Conservation (phyloP, 2,888 invertebrate genomes). For the Ernsta delagoae region DNA sequence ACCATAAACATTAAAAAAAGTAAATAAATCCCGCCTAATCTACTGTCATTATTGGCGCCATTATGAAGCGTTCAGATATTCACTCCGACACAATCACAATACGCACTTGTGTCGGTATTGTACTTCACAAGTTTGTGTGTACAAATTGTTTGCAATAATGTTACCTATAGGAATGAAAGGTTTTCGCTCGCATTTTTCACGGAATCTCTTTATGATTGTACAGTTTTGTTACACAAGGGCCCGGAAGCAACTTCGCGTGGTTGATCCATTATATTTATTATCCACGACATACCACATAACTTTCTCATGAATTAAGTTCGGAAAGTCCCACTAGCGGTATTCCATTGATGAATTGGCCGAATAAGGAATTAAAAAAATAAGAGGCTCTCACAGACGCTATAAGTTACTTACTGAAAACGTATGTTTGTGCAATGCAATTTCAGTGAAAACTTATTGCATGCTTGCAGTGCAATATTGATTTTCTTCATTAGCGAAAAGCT, state of each 20-base stretch:
- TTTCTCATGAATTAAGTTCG: slow-evolving; percentile 9
- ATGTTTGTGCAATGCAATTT: too few relatives aligned
- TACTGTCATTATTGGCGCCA: slow-evolving; percentile 14
- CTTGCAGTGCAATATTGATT: too few relatives aligned
- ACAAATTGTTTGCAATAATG: background rate
- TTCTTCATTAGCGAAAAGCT: too few relatives aligned
- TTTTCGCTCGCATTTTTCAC: slow-evolving; percentile 14
- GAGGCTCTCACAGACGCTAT: too few relatives aligned
- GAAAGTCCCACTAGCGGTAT: background rate
- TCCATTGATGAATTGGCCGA: background rate
- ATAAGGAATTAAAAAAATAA: too few relatives aligned
- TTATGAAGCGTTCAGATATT: background rate
- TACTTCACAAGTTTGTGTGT: slow-evolving; percentile 2
- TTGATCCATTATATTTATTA: slow-evolving; percentile 9
- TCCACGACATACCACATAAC: background rate
- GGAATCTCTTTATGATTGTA: slow-evolving; percentile 24
- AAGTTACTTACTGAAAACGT: too few relatives aligned
- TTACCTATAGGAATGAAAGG: background rate
- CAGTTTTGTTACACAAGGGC: slow-evolving; percentile 17
- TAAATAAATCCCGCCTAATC: background rate
- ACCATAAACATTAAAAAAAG: slow-evolving; percentile 3
- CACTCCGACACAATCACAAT: background rate
- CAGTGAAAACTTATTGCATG: too few relatives aligned
- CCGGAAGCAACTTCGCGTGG: slow-evolving; percentile 10
- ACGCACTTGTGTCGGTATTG: slow-evolving; percentile 4